Percentiles rank a stretch among this genome's conserved stretches.
Evolutionary conservation across 2,797 vertebrate species (phyloP).

Genomic region (Masticophis lateralis): DNA sequence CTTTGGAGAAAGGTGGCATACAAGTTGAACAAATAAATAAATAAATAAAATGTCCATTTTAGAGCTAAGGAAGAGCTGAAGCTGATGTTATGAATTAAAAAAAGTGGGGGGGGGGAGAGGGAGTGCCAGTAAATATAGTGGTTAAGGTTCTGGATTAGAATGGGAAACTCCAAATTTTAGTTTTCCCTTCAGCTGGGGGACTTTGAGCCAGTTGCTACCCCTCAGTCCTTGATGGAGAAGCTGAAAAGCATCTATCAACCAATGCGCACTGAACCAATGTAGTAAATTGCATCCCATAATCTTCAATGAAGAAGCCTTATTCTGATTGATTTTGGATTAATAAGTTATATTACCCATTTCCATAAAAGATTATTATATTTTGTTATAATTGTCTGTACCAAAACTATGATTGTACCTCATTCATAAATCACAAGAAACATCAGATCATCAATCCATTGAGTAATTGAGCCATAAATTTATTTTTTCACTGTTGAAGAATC

Average conservation of each 20-base stretch:
- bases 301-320: not conserved
- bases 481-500: not conserved
- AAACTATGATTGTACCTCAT: not conserved
- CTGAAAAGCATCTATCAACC: not conserved
- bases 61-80: not conserved
- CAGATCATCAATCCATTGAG: not conserved
- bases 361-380: not conserved
- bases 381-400: not conserved
- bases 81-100: not conserved
- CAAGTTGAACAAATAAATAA: too few relatives aligned
- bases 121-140: not conserved
- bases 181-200: not conserved
- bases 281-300: not conserved
- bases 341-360: not conserved
- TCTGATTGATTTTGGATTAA: not conserved
- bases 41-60: not conserved
- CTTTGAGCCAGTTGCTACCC: not conserved
- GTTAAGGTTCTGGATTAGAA: not conserved
- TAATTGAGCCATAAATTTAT: not conserved
- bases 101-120: not conserved
- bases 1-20: too few relatives aligned
- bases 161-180: not conserved
- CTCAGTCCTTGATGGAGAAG: not conserved
- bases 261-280: not conserved
- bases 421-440: not conserved